Conservation (phyloP, 2,113 vertebrate species). For the Cochlearius cochlearius region DNA sequence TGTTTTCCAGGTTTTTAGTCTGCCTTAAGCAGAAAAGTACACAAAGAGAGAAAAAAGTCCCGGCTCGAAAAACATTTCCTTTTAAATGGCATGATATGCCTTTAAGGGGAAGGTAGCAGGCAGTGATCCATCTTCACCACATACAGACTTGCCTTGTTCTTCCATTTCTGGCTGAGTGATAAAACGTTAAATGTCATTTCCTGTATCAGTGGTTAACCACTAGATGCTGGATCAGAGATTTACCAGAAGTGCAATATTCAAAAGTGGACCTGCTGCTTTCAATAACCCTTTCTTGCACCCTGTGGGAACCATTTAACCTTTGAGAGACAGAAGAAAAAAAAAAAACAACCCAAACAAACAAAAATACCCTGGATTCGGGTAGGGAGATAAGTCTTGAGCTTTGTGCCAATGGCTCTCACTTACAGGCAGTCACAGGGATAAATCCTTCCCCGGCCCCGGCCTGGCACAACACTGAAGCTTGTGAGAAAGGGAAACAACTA, state of each 20-base stretch:
- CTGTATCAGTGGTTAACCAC: conserved; percentile 81
- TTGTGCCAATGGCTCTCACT: background rate
- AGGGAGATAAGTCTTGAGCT: background rate
- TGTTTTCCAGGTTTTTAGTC: conserved; percentile 3
- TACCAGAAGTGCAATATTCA: conserved; percentile 77
- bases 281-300: conserved; percentile 70
- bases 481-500: background rate
- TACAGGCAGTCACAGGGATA: background rate
- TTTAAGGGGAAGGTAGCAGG: conserved; percentile 72
- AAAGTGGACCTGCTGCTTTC: conserved; percentile 68
- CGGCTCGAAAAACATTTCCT: background rate
- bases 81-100: conserved; percentile 44
- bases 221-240: conserved; percentile 77
- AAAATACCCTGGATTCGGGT: background rate
- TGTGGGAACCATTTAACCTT: conserved; percentile 71
- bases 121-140: conserved; percentile 66
- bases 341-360: background rate
- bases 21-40: conserved; percentile 4
- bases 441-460: background rate
- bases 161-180: conserved; percentile 78
- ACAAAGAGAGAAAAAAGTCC: background rate
- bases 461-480: background rate
- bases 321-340: background rate
- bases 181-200: conserved; percentile 80
- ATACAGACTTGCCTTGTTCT: conserved; percentile 76